These are phyloP conservation scores for Andrena bicolor DNA, from an alignment of 2,888 invertebrate species.

Conservation along the genomic window DNA sequence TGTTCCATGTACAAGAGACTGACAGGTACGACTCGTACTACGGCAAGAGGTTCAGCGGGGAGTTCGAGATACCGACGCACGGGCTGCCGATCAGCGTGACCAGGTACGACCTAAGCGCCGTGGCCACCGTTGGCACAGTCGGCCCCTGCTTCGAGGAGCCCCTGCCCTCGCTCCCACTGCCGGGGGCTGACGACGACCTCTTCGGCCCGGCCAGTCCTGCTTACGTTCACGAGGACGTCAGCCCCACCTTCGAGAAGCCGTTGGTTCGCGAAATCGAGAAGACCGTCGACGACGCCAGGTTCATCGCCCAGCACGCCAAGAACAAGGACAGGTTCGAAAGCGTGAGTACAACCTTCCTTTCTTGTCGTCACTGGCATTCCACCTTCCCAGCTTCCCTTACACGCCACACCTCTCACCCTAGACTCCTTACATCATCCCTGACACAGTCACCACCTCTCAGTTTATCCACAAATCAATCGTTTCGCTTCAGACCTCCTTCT, in stretches of 20 bases:
- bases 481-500: too few species aligned
- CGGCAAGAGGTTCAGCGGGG: conserved; percentile 88
- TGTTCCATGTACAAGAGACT: conserved; percentile 89
- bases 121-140: conserved; percentile 87
- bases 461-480: too few species aligned
- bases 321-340: conserved; percentile 98
- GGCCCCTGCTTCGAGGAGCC: conserved; percentile 87
- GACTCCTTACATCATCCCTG: too few species aligned
- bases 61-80: conserved; percentile 89
- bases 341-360: conserved; percentile 88
- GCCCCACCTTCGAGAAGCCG: conserved; percentile 93
- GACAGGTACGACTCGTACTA: conserved; percentile 89
- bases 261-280: conserved; percentile 95
- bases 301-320: conserved; percentile 97
- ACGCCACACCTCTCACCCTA: too few species aligned
- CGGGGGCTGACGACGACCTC: conserved; percentile 93
- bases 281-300: conserved; percentile 96
- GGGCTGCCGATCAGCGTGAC: conserved; percentile 66
- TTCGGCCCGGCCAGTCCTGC: conserved; percentile 90
- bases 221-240: conserved; percentile 87
- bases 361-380: background rate
- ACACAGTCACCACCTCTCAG: too few species aligned
- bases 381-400: background rate
- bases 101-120: conserved; percentile 83
- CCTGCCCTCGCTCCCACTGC: conserved; percentile 89